Base-by-base conservation (phyloP, 2,888 invertebrate species). In the Germaria angustata region DNA sequence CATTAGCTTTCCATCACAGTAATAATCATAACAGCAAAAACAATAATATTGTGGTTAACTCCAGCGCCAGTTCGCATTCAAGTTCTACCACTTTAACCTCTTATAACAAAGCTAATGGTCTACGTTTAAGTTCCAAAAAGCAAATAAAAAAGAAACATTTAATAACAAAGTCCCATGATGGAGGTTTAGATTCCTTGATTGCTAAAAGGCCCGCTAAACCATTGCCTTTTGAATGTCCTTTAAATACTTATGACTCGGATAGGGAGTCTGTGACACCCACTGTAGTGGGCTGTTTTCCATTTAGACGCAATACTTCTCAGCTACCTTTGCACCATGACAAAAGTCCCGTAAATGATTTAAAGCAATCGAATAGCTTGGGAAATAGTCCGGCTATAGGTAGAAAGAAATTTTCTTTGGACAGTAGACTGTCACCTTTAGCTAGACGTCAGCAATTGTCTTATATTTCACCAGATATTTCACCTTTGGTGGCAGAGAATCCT, bases 391-490 rank as follows among this genome's bases (percentile, higher is more conserved):
- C 90, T 0, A 86, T 87, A 2, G 88, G 89, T 0, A 87, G 89
- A 0, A 91, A 91, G 59, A 91, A 91, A 77, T 88, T 89, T 53
- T 91, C 91, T 39, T 85, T 91, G 84, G 91, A 91, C 79, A 91
- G 91, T 81, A 88, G 89, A 84, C 86, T 89, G 63, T 86, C 87
- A 32, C 85, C 86, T 0, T 63, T 86, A 32, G 66, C 80, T 17
- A 68, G 78, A 7, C 69, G 84, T 1, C 81, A 84, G 7, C 66
- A 85, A 63, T 15, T 82, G 24, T 82, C 82, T 6, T 82, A 82
- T 51, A 82, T 82, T 39, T 82, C 82, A 13, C 82, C 82, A 0
- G 69, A 81, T 84, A 85, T 83, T 81, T 81, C 81, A 32, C 68
- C 80, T 55, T 24, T 84, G 72, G 72, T 84, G 61, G 59, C 81